Conservation (phyloP, 35 echinoderm and acorn worm species). For the Apostichopus parvimensis region DNA sequence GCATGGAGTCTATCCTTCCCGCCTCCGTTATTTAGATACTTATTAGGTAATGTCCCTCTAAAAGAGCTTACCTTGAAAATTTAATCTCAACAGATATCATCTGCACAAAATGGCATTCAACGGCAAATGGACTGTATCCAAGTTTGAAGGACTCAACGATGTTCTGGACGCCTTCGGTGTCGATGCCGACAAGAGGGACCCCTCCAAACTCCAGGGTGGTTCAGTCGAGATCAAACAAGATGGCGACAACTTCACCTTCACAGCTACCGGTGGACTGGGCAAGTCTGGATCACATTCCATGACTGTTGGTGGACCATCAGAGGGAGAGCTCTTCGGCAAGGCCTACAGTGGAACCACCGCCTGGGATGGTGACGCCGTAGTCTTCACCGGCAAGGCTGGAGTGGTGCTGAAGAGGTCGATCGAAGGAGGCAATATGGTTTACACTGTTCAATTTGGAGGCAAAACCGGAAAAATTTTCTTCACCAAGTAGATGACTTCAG, state of each 20-base stretch:
- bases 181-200: slow-evolving; percentile 33
- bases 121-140: slow-evolving; percentile 63
- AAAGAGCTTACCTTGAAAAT: no score
- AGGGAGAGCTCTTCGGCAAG: slow-evolving; percentile 37
- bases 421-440: slow-evolving; percentile 20
- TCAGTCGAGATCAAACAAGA: slow-evolving; percentile 65
- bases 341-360: background rate
- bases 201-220: slow-evolving; percentile 17
- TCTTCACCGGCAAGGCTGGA: background rate
- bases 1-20: no score
- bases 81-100: no score
- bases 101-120: slow-evolving; percentile 33
- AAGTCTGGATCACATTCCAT: slow-evolving; percentile 39
- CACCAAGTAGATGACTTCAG: background rate
- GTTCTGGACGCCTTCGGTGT: slow-evolving; percentile 57
- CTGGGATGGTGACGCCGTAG: slow-evolving; percentile 27
- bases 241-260: slow-evolving; percentile 78
- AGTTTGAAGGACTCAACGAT: slow-evolving; percentile 55
- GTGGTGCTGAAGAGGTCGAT: slow-evolving; percentile 18
- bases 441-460: slow-evolving; percentile 20
- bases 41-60: no score
- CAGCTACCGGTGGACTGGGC: slow-evolving; percentile 42
- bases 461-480: slow-evolving; percentile 14
- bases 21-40: no score
- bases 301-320: slow-evolving; percentile 51